Percentiles rank a stretch among this genome's conserved stretches.
These are phyloP conservation scores for Eupithecia vulgata DNA, from an alignment of 2,888 invertebrate species.

Conservation along the genomic window DNA sequence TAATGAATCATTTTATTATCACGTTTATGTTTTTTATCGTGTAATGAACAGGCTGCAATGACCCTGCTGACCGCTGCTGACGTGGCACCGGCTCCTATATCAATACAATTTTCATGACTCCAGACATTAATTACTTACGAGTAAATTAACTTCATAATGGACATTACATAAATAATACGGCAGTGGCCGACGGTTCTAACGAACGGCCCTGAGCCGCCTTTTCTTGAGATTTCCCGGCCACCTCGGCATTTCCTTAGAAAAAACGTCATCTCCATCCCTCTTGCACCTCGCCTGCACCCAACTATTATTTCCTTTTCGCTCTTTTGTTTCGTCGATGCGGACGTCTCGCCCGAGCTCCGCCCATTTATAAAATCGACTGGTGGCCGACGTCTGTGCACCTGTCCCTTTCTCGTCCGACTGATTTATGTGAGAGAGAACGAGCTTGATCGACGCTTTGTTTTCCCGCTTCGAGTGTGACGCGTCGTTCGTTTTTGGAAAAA, in stretches of 20 bases:
- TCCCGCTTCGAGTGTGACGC: constrained; percentile 71
- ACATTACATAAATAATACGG: constrained; percentile 57
- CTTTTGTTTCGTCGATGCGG: constrained; percentile 78
- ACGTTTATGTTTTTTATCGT: background rate
- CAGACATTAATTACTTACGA: constrained; percentile 48
- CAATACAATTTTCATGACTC: constrained; percentile 49
- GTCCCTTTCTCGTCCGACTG: constrained; percentile 81
- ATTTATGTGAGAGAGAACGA: constrained; percentile 83
- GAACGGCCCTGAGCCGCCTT: constrained; percentile 59
- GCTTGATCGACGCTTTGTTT: constrained; percentile 83
- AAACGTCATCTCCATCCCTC: constrained; percentile 68
- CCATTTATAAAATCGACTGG: constrained; percentile 83
- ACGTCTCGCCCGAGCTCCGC: constrained; percentile 81
- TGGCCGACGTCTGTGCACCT: constrained; percentile 77
- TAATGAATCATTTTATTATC: background rate
- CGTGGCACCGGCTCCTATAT: constrained; percentile 24
- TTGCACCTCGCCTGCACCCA: constrained; percentile 74
- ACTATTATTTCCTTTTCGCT: constrained; percentile 79
- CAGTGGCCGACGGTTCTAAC: constrained; percentile 50
- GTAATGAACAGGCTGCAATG: background rate
- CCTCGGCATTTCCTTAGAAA: constrained; percentile 71
- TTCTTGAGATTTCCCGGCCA: constrained; percentile 77
- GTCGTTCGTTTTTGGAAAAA: constrained; percentile 67
- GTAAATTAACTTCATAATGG: constrained; percentile 52
- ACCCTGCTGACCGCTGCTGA: constrained; percentile 6